Evolutionary conservation across 2,797 vertebrate genomes (phyloP), one percentile per base, ranked within the genome.

Genomic region (Sphaeramia orbicularis): DNA sequence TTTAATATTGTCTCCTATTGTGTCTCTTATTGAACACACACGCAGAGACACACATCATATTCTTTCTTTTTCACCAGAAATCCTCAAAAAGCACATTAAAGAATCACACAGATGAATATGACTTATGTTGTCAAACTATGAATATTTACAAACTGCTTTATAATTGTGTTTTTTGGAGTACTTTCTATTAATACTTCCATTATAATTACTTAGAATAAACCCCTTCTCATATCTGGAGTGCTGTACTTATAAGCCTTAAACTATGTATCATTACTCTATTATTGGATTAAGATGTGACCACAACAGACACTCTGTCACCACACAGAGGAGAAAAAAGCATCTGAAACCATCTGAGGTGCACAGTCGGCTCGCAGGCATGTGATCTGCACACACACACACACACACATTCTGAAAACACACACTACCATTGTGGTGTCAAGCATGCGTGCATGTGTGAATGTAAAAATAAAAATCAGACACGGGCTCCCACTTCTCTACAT

Each of bases 381-480:
- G 76, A 78, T 79, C 62, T 60, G 48, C 11, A 9, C 44, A 52
- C 58, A 62, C 63, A 61, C 58, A 62, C 63, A 61, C 55, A 57
- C 51, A 64, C 55, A 60, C 40, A 38, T 21, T 24, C 49, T 42
- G 14, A 27, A 55, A 27, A 67, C 13, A 49, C 53, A 27, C 37
- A 6, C 53, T 40, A 49, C 8, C 40, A 53, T 10, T 0, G 16
- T 64, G 78, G 78, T 54, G 49, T 83, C 79, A 57, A 76, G 41
- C 36, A 16, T 76, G 73, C 21, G 24, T 24, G 21, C 41, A 35
- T 67, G 71, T 59, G 56, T 12, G 54, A 49, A 74, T 75, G 71
- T 88, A 88, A 89, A 90, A 88, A 90, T 88, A 90, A 88, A 77
- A 83, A 76, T 65, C 70, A 57, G 30, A 62, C 63, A 71, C 67